Percentiles rank a stretch among this genome's conserved stretches.
phyloP scores from a whole-genome alignment of 2,797 vertebrate species.

The Erithacus rubecula region DNA sequence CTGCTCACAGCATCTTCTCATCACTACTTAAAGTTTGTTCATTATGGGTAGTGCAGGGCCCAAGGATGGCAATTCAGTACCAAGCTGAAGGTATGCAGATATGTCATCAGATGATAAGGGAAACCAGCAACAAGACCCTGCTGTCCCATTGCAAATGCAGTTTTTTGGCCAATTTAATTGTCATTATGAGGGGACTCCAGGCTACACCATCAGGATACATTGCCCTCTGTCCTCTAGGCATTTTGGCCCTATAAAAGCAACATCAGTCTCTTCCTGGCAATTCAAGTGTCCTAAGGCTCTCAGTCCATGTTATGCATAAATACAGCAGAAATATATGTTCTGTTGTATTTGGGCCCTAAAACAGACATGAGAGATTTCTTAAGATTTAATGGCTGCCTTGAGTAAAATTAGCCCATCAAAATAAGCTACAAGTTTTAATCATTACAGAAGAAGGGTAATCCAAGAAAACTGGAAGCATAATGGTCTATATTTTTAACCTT shows the following conservation, averaged over 20 bases:
- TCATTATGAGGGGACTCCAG: neutral
- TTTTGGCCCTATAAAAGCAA: neutral
- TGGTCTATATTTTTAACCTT: neutral
- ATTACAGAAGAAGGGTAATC: neutral
- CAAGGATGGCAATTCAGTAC: neutral
- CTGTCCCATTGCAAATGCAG: neutral
- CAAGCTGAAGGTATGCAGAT: neutral
- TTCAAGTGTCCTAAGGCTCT: neutral
- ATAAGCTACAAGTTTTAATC: neutral
- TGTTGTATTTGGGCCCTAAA: neutral
- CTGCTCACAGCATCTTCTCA: neutral
- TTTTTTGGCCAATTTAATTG: neutral
- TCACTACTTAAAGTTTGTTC: neutral
- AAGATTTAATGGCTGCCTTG: neutral
- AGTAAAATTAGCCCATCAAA: neutral
- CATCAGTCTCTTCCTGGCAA: neutral
- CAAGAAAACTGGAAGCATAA: neutral
- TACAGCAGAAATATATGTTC: neutral
- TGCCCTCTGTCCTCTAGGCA: neutral
- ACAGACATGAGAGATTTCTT: neutral
- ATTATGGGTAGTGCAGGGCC: rapidly evolving
- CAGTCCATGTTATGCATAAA: neutral
- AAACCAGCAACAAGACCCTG: neutral
- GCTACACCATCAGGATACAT: neutral
- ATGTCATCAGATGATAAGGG: neutral